phyloP scores from a whole-genome alignment of 2,888 invertebrate species.

The Dysmachus trigonus region DNA sequence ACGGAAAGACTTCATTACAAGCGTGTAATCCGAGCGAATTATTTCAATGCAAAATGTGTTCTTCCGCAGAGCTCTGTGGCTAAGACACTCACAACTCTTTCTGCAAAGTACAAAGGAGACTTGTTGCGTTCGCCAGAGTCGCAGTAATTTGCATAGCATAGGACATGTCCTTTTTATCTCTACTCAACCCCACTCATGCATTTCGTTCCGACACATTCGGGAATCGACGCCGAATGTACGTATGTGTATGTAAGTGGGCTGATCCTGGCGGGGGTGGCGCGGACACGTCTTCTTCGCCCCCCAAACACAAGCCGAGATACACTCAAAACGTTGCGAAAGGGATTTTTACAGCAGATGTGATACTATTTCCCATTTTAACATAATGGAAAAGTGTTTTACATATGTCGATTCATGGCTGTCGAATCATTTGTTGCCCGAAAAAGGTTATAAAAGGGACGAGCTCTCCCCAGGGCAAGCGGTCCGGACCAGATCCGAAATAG shows the following conservation, averaged over 20 bases:
- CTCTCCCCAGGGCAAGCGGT: conserved; percentile 4
- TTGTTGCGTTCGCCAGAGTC: conserved; percentile 12
- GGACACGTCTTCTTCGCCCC: neutral
- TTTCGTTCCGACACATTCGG: neutral
- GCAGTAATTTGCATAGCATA: conserved; percentile 7
- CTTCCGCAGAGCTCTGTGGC: neutral
- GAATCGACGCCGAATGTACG: neutral
- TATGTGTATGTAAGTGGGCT: neutral
- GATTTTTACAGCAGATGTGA: conserved; percentile 25
- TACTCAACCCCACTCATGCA: neutral
- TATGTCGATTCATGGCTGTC: conserved; percentile 44
- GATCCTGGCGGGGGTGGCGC: neutral
- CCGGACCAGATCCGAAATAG: conserved; percentile 20
- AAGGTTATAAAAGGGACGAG: conserved; percentile 17
- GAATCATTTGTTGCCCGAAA: conserved; percentile 39
- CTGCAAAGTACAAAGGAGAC: conserved; percentile 18
- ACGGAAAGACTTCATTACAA: conserved; percentile 14
- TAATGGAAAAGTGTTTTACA: conserved; percentile 43
- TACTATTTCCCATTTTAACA: conserved; percentile 40
- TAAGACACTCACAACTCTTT: neutral
- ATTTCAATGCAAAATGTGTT: neutral
- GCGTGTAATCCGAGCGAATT: neutral
- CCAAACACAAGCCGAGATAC: neutral
- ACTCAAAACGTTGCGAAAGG: conserved; percentile 3
- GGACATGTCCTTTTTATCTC: conserved; percentile 3